Base-by-base conservation (phyloP, 2,888 invertebrate genomes). In the Coremacera marginata region DNA sequence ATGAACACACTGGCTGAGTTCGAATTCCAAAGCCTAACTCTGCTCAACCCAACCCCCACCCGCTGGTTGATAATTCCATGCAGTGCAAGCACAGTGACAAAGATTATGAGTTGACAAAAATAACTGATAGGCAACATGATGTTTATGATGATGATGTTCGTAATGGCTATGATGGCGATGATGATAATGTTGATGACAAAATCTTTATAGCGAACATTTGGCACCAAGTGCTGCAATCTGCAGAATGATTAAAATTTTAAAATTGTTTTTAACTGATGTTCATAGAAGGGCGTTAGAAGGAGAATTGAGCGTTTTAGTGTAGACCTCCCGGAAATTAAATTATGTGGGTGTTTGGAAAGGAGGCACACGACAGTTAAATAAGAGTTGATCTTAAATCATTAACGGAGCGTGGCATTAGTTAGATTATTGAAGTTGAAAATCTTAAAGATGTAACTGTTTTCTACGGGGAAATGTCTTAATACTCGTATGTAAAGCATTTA, bases 291-390 rank as follows among this genome's bases (percentile, higher is more conserved):
- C 14, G 25, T 52, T 55, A 14, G 57, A 34, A 62, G 67, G 71
- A 63, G 76, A 73, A 63, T 79, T 74, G 70, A 75, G 25, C n/a
- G 52, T 34, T 63, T 76, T 75, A 60, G 68, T 78, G 80, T 80
- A 81, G 82, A 81, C 79, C 78, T 78, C 76, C 79, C 82, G 82
- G 82, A 82, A 82, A 82, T 82, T 81, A 81, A 81, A 82, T 82
- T 82, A 82, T 79, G 82, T 82, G 78, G 79, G 80, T 81, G 82
- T 78, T 77, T 79, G 75, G 76, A 22, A 72, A 71, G 73, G 57
- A 63, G 22, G 14, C 8, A 70, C 31, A 31, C 71, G 70, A 70
- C 70, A 44, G 25, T 22, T 57, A 22, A 16, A 5, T 5, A 2
- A 60, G 27, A 27, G 25, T 60, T 19, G 5, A 60, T 60, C 14